Evolutionary conservation across 2,888 invertebrate species (phyloP).

Genomic region (Thymelicus sylvestris): DNA sequence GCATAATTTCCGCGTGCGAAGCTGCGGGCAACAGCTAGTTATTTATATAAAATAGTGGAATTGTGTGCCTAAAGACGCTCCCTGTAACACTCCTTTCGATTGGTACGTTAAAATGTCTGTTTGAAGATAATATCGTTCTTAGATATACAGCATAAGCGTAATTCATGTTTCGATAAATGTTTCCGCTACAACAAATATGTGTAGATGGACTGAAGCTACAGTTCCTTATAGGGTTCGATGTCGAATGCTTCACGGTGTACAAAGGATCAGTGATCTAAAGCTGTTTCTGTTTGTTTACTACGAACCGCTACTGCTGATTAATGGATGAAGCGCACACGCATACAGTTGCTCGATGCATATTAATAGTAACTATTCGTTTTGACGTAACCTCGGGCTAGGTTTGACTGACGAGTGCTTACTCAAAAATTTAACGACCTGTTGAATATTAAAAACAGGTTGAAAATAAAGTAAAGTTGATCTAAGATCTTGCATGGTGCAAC

Average conservation of each 20-base stretch:
- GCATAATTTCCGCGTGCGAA: no score
- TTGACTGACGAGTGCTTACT: constrained; percentile 15
- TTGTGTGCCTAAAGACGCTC: constrained; percentile 53
- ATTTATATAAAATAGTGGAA: neutral
- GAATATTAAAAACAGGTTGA: constrained; percentile 14
- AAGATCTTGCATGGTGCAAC: neutral
- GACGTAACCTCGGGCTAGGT: constrained; percentile 10
- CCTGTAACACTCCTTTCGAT: constrained; percentile 64
- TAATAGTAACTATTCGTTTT: constrained; percentile 52
- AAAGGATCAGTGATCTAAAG: constrained; percentile 49
- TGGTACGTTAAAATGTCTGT: constrained; percentile 38
- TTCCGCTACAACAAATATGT: constrained; percentile 3
- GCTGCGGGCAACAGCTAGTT: no score
- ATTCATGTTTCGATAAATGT: constrained; percentile 17
- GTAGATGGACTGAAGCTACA: neutral
- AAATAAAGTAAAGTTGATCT: constrained; percentile 1
- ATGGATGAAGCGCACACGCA: constrained; percentile 50
- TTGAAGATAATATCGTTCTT: constrained; percentile 57
- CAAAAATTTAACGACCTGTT: constrained; percentile 16
- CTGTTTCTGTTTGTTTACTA: constrained; percentile 57
- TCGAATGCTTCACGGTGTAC: constrained; percentile 43
- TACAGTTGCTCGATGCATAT: constrained; percentile 58
- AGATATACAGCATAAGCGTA: constrained; percentile 51
- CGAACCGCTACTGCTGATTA: constrained; percentile 67
- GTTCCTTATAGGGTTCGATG: constrained; percentile 19